A percentile compares a stretch with the other conserved stretches of the same genome.
Conservation (phyloP, 2,888 invertebrate genomes). For the Piscicola geometra region DNA sequence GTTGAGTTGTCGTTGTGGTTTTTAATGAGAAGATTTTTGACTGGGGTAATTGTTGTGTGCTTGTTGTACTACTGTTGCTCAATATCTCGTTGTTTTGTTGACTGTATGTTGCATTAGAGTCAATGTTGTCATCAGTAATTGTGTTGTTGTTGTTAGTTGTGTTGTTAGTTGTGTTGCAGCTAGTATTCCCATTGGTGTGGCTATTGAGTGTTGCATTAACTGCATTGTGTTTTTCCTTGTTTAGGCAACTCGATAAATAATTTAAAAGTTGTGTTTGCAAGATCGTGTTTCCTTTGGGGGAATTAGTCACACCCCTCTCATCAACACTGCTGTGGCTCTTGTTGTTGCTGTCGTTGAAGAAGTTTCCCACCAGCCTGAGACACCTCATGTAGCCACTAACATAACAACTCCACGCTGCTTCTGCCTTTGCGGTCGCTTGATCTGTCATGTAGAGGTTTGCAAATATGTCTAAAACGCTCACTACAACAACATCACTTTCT, state of each 20-base stretch:
- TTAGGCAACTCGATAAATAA: background rate
- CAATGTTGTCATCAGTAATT: too few species aligned
- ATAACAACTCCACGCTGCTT: background rate
- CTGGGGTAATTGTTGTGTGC: background rate
- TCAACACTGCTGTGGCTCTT: background rate
- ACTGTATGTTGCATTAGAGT: too few species aligned
- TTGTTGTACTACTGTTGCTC: too few species aligned
- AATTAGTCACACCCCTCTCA: background rate
- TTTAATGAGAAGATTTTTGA: background rate
- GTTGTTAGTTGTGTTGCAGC: too few species aligned
- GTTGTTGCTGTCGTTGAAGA: background rate
- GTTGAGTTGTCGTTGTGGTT: constrained; percentile 5
- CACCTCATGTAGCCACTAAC: constrained; percentile 10
- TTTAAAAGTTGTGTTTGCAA: background rate
- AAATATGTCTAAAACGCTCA: too few species aligned
- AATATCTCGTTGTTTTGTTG: too few species aligned
- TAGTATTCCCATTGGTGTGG: too few species aligned
- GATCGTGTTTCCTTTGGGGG: background rate
- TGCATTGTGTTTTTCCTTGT: background rate
- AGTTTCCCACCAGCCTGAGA: background rate
- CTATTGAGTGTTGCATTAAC: background rate
- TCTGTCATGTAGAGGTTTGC: too few species aligned
- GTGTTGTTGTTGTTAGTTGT: too few species aligned
- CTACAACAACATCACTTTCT: too few species aligned
- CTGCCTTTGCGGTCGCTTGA: too few species aligned